Conservation (phyloP, 2,797 vertebrate genomes). For the Gorsachius magnificus region DNA sequence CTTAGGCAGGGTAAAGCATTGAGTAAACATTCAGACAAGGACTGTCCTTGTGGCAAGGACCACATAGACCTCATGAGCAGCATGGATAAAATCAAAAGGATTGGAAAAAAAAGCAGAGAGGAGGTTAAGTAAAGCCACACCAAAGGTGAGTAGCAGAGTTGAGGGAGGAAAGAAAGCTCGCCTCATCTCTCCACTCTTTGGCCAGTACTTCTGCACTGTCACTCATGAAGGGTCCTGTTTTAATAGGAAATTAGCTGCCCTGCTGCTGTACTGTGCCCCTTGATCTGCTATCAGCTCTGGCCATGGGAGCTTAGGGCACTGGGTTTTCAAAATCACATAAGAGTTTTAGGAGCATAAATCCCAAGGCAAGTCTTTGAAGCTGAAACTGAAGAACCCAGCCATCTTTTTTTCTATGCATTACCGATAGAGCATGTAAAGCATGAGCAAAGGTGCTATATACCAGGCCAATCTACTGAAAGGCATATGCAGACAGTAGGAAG, state of each 20-base stretch:
- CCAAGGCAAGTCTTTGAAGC: neutral
- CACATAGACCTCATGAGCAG: neutral
- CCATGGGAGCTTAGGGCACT: neutral
- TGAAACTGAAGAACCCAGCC: neutral
- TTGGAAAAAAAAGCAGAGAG: neutral
- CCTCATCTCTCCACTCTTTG: neutral
- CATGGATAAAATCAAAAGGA: neutral
- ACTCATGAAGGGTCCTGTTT: neutral
- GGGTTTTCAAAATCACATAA: neutral
- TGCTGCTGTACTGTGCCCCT: neutral
- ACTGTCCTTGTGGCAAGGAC: neutral
- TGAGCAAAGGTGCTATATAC: neutral
- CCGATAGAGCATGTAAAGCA: rapidly evolving
- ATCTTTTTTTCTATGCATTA: neutral
- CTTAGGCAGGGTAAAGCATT: neutral
- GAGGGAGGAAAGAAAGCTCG: neutral
- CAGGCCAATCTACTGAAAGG: neutral
- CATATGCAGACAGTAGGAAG: neutral
- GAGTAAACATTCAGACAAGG: neutral
- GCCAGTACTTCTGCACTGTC: neutral
- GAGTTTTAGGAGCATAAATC: neutral
- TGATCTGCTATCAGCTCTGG: neutral
- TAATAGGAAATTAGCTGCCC: neutral
- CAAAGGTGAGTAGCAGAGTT: neutral
- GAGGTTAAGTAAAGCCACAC: neutral